Conservation (phyloP, 2,113 vertebrate genomes). For the Antennarius striatus region DNA sequence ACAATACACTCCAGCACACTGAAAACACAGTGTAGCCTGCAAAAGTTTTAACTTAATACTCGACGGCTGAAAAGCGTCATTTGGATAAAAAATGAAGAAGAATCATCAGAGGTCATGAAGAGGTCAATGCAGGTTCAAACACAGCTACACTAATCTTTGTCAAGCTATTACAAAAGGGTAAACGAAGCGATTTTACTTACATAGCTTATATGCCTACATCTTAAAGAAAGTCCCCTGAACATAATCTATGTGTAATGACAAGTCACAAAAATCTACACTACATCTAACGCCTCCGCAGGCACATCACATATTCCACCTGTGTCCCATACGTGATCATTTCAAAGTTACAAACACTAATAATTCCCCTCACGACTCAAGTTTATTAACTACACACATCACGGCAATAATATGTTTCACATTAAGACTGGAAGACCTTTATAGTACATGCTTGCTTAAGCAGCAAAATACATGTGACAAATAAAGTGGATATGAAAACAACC, state of each 20-base stretch:
- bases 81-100: too few relatives aligned
- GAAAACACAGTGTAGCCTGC: conserved; percentile 29
- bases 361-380: conserved; percentile 31
- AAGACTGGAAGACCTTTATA: conserved; percentile 75
- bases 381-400: conserved; percentile 58
- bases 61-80: conserved; percentile 25
- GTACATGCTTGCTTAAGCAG: conserved; percentile 70
- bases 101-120: conserved; percentile 33
- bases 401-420: conserved; percentile 57
- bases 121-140: conserved; percentile 41
- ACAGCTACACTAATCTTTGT: conserved; percentile 35
- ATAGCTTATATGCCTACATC: conserved; percentile 60
- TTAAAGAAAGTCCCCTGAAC: conserved; percentile 30
- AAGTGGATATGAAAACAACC: conserved; percentile 63
- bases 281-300: conserved; percentile 9
- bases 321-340: conserved; percentile 30
- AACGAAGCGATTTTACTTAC: conserved; percentile 42
- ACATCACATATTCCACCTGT: conserved; percentile 27
- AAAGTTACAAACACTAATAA: conserved; percentile 21
- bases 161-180: conserved; percentile 47
- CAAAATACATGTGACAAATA: conserved; percentile 61
- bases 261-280: not conserved
- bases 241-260: conserved; percentile 11
- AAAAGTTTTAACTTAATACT: conserved; percentile 31
- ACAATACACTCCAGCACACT: conserved; percentile 26